Evolutionary conservation across 2,113 vertebrate species (phyloP), one percentile per base, ranked within the genome.

Genomic region (Entomyzon cyanotis): DNA sequence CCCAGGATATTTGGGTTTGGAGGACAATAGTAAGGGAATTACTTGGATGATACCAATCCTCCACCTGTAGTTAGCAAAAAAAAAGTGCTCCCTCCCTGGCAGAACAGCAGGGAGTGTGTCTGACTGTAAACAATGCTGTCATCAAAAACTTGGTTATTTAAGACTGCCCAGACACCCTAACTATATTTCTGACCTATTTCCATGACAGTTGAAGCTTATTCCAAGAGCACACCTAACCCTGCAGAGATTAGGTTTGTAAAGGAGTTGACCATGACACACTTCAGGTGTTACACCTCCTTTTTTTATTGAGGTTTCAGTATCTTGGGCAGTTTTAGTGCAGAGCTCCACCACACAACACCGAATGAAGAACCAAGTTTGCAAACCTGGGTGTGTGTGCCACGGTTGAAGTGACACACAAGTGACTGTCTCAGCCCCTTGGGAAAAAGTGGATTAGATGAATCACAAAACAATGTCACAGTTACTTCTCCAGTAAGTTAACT

Each of bases 401-500:
- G 73, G 64, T n/a, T 90, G 80, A 95, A 87, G 53, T 27, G 86
- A 90, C 83, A 92, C 39, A 50, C 64, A 44, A 67, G 88, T 60
- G 73, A 87, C 62, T 80, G 28, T 50, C 84, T 93, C 73, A 89
- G 69, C 4, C 83, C n/a, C 65, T 27, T 42, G 62, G 56, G 69
- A 88, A 73, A 93, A 92, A 84, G 58, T 19, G 37, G 81, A 92
- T 92, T 86, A 89, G 68, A 93, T 71, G 88, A 95, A 67, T 87
- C 53, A 78, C 77, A 68, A 71, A 93, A 64, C 44, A 79, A 56
- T 58, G 62, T 77, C 92, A 90, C 56, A 68, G 49, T 71, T 94
- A 89, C 55, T 93, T 94, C 68, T 87, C 49, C 69, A 84, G 23
- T 64, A 90, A 92, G 73, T 95, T 90, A 92, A 94, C 78, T 81